Conservation (phyloP, 2,888 invertebrate species). For the Cheilosia variabilis region DNA sequence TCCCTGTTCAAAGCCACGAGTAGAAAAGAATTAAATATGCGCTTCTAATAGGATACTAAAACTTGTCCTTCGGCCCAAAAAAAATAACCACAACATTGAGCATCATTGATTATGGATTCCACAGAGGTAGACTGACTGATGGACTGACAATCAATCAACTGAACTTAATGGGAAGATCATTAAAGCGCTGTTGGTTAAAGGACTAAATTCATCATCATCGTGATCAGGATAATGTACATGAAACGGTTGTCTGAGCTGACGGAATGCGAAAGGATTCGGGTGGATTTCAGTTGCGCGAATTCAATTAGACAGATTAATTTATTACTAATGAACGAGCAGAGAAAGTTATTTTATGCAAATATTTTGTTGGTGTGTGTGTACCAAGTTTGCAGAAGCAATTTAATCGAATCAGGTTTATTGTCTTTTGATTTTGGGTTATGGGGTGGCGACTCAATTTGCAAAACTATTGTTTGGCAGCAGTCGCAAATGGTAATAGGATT, state of each 20-base stretch:
- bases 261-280: background rate
- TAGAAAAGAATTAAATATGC: no score
- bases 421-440: no score
- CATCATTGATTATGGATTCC: background rate
- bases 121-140: background rate
- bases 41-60: no score
- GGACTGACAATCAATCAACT: background rate
- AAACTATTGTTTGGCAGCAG: no score
- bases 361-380: background rate
- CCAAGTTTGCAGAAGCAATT: no score
- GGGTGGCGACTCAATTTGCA: no score
- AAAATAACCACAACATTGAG: background rate
- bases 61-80: background rate
- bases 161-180: background rate
- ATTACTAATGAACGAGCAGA: background rate
- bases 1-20: no score
- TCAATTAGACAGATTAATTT: background rate
- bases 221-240: background rate
- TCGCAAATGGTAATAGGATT: no score
- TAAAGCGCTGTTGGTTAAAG: background rate
- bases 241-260: background rate
- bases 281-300: background rate
- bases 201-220: background rate
- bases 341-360: background rate
- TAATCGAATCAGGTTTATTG: no score